Base-by-base conservation (phyloP, 2,113 vertebrate species). In the Falcunculus frontatus region DNA sequence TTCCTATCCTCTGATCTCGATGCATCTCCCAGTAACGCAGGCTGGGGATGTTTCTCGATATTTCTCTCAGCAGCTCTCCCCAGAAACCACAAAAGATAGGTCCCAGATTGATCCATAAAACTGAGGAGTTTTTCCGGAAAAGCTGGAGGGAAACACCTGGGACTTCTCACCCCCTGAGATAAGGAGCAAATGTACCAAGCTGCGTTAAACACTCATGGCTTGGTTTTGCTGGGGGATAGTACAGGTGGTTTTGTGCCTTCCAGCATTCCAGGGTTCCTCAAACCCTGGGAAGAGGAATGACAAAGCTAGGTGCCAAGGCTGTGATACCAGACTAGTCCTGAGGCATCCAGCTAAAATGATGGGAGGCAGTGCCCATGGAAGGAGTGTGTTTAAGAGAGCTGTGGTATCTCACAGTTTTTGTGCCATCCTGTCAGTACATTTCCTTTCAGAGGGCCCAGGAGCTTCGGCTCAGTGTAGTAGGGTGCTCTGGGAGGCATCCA, bases 121-220 rank as follows among this genome's bases (percentile, higher is more conserved):
- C 29, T 29, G 35, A 75, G 77, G 35, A 46, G 8, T 30, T 75
- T 85, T 80, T 30, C 63, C 35, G 67, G 83, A 77, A 84, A 49
- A 18, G 6, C 47, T 75, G 22, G 3, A 25, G 3, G 7, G 0
- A 4, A 77, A 44, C 0, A 0, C 33, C 21, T 68, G 55, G 63
- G 47, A 56, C 47, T 63, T 78, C 16, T 64, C 27, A 65, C 6
- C 13, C 4, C 11, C 13, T 70, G 42, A 67, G 33, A 47, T 37
- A 29, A 50, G 39, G 68, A 84, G 39, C 47, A 84, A 55, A 74
- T 26, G 39, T n/a, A 8, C 30, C 32, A 18, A 87, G 56, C 47
- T 59, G 25, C 5, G 4, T 46, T 56, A 49, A 52, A 42, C 32
- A n/a, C 49, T 68, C 7, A 2, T 18, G 17, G 30, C 21, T 59